Base-by-base conservation (phyloP, 1,140 invertebrate genomes). In the Globodera rostochiensis region DNA sequence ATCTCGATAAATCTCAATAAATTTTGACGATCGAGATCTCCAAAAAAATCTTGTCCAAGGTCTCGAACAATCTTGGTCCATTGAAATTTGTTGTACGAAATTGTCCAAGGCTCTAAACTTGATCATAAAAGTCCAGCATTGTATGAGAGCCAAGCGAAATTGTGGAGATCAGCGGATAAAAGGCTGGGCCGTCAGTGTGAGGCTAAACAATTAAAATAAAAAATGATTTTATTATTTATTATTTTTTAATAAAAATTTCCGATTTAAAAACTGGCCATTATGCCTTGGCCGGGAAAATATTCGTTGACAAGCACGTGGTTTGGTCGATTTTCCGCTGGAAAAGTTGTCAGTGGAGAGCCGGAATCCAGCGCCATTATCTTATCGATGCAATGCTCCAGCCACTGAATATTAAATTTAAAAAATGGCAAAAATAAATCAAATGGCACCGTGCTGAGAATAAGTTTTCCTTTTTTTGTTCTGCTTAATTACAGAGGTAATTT, bases 241-340 rank as follows among this genome's bases (percentile, higher is more conserved):
- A 25, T 25, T 60, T 66, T 76, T 47, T 3, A 75, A 84, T 25
- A 60, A 36, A 36, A 36, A 36, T 1, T 36, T 36, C 36, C 36
- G 1, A 36, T 36, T 36, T 3, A 36, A 36, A 36, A 49, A 82
- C 70, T 89, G 91, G 93, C 93, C 93, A 96, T 94, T 74, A 97
- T 97, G 47, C 95, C 96, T 92, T 98, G 96, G 0, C 94, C 95
- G 36, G 95, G 91, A 84, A 93, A 90, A 92, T 98, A 98, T 91
- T 98, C 97, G 92, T 99, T 99, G 0, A 98, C 93, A 46, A 99
- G 91, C 6, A 98, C 94, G 92, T 98, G 96, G 91, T 98, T 99
- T 19, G 96, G 94, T 53, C 85, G 82, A 86, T 93, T 93, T n/a
- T 80, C 74, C 4, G 92, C 92, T 60, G 92, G 92, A 92, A 97